Conservation (phyloP, 2,797 vertebrate genomes). For the Microctenopoma lineatum region DNA sequence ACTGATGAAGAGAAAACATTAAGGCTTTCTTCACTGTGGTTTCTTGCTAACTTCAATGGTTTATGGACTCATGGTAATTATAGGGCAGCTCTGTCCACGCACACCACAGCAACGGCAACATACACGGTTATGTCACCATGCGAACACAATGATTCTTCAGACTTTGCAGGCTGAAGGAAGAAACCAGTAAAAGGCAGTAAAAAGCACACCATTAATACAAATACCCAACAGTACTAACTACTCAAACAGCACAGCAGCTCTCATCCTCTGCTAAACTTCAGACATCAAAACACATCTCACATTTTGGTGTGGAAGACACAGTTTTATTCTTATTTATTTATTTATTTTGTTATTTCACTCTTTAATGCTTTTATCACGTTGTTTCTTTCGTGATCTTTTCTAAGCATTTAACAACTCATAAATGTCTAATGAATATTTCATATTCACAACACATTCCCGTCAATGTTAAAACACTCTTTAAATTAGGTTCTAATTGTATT, state of each 20-base stretch:
- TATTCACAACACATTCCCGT: conserved; percentile 3
- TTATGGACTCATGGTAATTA: conserved; percentile 56
- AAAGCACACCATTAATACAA: conserved; percentile 32
- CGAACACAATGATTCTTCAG: conserved; percentile 18
- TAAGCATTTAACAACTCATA: not conserved
- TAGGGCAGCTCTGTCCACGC: conserved; percentile 29
- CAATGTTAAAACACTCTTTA: not conserved
- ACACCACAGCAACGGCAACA: conserved; percentile 24
- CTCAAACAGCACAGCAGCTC: conserved; percentile 12
- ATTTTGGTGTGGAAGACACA: not conserved
- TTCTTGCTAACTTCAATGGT: conserved; percentile 55
- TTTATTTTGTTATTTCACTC: not conserved
- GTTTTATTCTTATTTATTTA: not conserved
- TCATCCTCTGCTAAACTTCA: conserved; percentile 14
- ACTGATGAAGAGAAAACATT: conserved; percentile 73
- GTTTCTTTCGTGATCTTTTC: conserved; percentile 1
- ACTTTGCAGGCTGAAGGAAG: conserved; percentile 2
- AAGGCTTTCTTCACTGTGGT: conserved; percentile 53
- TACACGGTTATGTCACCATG: conserved; percentile 37
- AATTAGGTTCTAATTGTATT: conserved; percentile 24
- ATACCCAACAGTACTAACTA: not conserved
- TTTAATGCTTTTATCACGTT: conserved; percentile 2
- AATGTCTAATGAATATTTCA: conserved; percentile 6
- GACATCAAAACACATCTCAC: conserved; percentile 10
- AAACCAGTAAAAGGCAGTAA: conserved; percentile 2